A percentile compares a stretch with the other conserved stretches of the same genome.
Conservation (phyloP, 2,888 invertebrate species). For the Cynaeus angustus region DNA sequence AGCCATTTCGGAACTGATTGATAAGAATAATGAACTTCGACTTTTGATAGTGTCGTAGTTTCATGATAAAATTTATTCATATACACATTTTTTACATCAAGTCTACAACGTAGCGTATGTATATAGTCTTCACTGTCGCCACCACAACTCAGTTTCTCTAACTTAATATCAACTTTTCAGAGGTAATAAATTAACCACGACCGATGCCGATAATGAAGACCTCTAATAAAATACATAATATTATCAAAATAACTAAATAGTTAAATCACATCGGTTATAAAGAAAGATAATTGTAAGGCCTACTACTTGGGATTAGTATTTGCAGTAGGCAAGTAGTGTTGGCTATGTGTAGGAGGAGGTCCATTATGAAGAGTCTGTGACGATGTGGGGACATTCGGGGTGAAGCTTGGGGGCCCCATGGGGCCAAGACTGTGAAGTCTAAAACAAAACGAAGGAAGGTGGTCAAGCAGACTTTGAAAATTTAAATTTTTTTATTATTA, state of each 20-base stretch:
- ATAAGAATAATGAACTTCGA: neutral
- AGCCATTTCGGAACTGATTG: neutral
- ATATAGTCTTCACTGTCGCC: conserved; percentile 45
- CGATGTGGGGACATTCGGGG: conserved; percentile 42
- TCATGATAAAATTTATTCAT: conserved; percentile 54
- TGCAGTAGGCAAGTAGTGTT: conserved; percentile 58
- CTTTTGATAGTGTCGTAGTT: too few relatives aligned
- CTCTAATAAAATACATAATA: conserved; percentile 45
- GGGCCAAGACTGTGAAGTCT: conserved; percentile 45
- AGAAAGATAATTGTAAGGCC: conserved; percentile 34
- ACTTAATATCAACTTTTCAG: conserved; percentile 28
- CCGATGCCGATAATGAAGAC: conserved; percentile 21
- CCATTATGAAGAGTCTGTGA: conserved; percentile 55
- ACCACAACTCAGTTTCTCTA: conserved; percentile 5
- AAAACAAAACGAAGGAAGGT: conserved; percentile 24
- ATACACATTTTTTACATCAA: conserved; percentile 53
- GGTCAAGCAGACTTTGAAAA: too few relatives aligned
- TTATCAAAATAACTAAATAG: conserved; percentile 51
- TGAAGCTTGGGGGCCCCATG: conserved; percentile 49
- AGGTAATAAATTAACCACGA: conserved; percentile 46
- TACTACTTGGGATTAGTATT: conserved; percentile 60
- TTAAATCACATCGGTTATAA: conserved; percentile 49
- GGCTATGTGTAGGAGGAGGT: conserved; percentile 55
- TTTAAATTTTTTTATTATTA: too few relatives aligned
- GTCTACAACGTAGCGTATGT: conserved; percentile 50